Evolutionary conservation across 2,888 invertebrate species (phyloP).

Genomic region (Eilema depressum): DNA sequence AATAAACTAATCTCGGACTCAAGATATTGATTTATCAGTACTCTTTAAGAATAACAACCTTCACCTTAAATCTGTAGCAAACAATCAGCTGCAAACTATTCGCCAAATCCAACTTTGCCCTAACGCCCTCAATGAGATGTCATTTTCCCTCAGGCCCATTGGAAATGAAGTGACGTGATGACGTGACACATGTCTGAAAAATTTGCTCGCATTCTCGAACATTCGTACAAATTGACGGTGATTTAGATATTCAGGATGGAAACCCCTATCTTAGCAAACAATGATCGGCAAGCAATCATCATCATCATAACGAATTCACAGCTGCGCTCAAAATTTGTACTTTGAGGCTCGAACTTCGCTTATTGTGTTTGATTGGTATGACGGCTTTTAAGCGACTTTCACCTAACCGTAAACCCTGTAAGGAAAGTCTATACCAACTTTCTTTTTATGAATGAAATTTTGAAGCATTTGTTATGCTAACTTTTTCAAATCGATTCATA

Average conservation of each 20-base stretch:
- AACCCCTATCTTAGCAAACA: background rate
- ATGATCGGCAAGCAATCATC: background rate
- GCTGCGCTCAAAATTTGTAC: too few relatives aligned
- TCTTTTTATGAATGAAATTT: too few relatives aligned
- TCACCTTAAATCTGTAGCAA: background rate
- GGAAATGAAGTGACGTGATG: conserved; percentile 19
- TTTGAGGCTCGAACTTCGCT: background rate
- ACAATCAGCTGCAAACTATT: conserved; percentile 1
- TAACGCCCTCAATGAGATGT: conserved; percentile 14
- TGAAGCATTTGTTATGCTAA: too few relatives aligned
- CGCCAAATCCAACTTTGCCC: background rate
- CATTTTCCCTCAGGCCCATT: conserved; percentile 23
- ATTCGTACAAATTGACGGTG: conserved; percentile 15
- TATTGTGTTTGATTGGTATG: background rate
- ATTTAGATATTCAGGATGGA: conserved; percentile 13
- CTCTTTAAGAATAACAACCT: background rate
- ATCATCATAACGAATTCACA: background rate
- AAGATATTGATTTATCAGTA: background rate
- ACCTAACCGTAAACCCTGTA: too few relatives aligned
- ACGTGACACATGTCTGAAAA: conserved; percentile 23
- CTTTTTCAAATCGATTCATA: too few relatives aligned
- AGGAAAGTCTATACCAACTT: too few relatives aligned
- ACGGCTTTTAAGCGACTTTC: too few relatives aligned
- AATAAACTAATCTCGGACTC: too few relatives aligned
- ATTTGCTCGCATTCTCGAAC: conserved; percentile 15